Conservation (phyloP, 2,797 vertebrate species). For the Rhinoraja longicauda region DNA sequence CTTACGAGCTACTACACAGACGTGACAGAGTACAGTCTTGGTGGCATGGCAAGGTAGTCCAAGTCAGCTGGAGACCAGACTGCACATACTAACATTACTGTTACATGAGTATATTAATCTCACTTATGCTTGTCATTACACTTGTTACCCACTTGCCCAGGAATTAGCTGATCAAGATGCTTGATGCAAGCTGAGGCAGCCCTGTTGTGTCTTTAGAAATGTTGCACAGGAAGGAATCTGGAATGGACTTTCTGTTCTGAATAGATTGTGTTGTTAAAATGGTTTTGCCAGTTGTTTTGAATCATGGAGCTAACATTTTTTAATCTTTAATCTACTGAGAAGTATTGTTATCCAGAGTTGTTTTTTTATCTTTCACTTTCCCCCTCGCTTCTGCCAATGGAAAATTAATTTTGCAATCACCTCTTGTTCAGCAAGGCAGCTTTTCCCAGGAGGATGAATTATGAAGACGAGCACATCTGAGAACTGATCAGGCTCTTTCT, state of each 20-base stretch:
- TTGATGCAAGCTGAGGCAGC: not conserved
- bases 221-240: not conserved
- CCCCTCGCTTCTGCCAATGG: not conserved
- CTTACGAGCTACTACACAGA: too few species aligned
- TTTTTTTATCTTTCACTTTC: too few species aligned
- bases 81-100: too few species aligned
- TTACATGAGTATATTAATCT: too few species aligned
- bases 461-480: not conserved
- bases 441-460: not conserved
- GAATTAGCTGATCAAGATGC: too few species aligned
- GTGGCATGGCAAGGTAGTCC: too few species aligned
- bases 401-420: slow-evolving; percentile 7
- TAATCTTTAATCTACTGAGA: not conserved
- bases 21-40: too few species aligned
- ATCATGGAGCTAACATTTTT: not conserved
- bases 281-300: not conserved
- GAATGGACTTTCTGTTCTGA: not conserved
- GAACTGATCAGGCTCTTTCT: not conserved
- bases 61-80: too few species aligned
- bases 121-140: too few species aligned
- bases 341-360: not conserved
- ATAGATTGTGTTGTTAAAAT: not conserved
- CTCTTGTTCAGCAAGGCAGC: not conserved
- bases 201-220: not conserved
- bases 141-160: too few species aligned